phyloP scores from a whole-genome alignment of 2,797 vertebrate species.

The Pipistrellus pipistrellus region DNA sequence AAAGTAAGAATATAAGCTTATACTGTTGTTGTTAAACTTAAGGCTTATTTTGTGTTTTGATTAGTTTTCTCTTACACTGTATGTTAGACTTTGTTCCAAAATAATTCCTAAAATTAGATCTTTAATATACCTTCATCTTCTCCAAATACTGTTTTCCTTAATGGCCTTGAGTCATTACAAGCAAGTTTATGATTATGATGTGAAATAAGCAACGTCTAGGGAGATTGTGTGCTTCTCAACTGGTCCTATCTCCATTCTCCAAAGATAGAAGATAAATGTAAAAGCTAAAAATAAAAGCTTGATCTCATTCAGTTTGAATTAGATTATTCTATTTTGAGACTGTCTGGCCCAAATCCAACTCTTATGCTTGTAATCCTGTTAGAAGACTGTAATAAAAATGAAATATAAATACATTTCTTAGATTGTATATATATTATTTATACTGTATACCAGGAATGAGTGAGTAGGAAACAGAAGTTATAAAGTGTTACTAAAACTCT shows the following conservation, averaged over 20 bases:
- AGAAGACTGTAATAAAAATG: constrained; percentile 11
- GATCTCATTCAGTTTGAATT: constrained; percentile 60
- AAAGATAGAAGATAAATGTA: constrained; percentile 51
- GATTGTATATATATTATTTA: constrained; percentile 3
- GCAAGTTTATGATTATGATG: not conserved
- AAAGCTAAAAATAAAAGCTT: constrained; percentile 63
- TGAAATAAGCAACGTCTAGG: not conserved
- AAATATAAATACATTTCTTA: not conserved
- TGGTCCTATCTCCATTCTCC: not conserved
- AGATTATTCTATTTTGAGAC: constrained; percentile 62
- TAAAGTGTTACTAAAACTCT: not conserved
- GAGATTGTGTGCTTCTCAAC: not conserved
- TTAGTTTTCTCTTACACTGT: constrained; percentile 26
- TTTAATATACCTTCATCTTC: constrained; percentile 2
- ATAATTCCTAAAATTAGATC: not conserved
- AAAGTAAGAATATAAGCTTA: constrained; percentile 25
- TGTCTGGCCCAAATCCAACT: constrained; percentile 22
- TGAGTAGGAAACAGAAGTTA: constrained; percentile 4
- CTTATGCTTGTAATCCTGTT: constrained; percentile 26
- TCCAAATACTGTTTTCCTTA: not conserved
- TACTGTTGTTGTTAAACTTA: constrained; percentile 10
- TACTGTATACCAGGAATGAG: not conserved
- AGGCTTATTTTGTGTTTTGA: constrained; percentile 24
- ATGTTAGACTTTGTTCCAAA: constrained; percentile 47
- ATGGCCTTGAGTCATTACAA: constrained; percentile 18